phyloP scores from a whole-genome alignment of 2,888 invertebrate genomes.

The Anodontia alba region DNA sequence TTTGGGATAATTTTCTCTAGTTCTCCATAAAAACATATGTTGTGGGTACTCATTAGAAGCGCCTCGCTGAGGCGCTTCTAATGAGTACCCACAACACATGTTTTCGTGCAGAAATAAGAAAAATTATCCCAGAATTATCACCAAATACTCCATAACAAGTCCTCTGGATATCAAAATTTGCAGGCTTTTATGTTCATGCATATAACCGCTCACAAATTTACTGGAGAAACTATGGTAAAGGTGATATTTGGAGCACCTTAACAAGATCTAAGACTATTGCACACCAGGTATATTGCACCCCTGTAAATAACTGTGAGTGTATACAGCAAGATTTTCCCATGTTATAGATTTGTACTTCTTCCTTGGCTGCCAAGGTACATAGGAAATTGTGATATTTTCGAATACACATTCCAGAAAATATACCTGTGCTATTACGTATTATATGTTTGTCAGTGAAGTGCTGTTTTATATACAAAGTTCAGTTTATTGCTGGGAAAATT shows the following conservation, averaged over 20 bases:
- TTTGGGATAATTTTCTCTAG: too few species aligned
- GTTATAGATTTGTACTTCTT: too few species aligned
- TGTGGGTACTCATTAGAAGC: too few species aligned
- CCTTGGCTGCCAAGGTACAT: neutral
- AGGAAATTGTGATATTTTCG: constrained; percentile 4
- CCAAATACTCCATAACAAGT: too few species aligned
- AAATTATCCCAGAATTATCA: too few species aligned
- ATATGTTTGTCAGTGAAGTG: neutral
- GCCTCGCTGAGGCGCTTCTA: too few species aligned
- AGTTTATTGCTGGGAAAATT: neutral
- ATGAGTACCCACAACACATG: too few species aligned
- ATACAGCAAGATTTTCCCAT: neutral
- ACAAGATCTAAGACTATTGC: neutral
- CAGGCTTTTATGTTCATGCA: too few species aligned
- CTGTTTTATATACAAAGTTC: neutral
- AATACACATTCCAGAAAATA: neutral
- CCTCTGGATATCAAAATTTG: too few species aligned
- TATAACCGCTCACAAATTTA: too few species aligned
- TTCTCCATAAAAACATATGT: too few species aligned
- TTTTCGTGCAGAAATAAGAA: too few species aligned
- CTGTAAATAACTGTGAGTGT: neutral
- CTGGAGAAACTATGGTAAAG: neutral
- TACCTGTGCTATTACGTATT: neutral
- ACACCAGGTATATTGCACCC: neutral
- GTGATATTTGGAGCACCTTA: neutral